phyloP scores from a whole-genome alignment of 2,113 vertebrate species.

The Sula dactylatra region DNA sequence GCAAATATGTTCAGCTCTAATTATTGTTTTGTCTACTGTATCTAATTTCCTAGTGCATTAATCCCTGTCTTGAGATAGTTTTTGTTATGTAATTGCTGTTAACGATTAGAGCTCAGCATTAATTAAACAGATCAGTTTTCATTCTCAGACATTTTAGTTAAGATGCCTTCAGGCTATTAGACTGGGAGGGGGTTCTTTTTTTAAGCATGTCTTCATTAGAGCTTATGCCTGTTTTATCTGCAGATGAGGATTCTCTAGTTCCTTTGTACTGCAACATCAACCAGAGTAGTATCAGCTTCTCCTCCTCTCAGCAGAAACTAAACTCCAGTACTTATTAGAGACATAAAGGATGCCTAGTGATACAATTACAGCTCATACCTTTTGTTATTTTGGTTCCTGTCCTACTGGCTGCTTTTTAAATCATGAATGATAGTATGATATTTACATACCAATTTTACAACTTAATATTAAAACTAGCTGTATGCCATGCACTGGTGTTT shows the following conservation, averaged over 20 bases:
- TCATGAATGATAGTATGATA: not conserved
- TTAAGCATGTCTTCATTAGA: slow-evolving; percentile 8
- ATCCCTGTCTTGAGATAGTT: slow-evolving; percentile 13
- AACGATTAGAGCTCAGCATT: not conserved
- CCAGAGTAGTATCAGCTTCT: not conserved
- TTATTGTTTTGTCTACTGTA: not conserved
- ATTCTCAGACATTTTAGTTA: slow-evolving; percentile 28
- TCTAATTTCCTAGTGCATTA: not conserved
- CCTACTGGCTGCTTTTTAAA: not conserved
- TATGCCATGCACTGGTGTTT: not conserved
- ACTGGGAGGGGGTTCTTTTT: not conserved
- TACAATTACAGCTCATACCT: not conserved
- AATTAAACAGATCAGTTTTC: slow-evolving; percentile 35
- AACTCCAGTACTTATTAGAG: not conserved
- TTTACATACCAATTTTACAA: not conserved
- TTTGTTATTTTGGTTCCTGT: not conserved
- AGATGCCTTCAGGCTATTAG: slow-evolving; percentile 36
- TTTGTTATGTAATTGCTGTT: slow-evolving; percentile 34
- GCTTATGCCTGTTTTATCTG: slow-evolving; percentile 23
- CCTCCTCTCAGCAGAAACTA: not conserved
- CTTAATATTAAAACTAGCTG: not conserved
- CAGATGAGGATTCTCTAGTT: not conserved
- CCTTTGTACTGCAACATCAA: slow-evolving; percentile 7
- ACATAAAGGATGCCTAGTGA: not conserved
- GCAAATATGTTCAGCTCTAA: not conserved